A percentile compares a stretch with the other conserved stretches of the same genome.
Conservation (phyloP, 2,113 vertebrate genomes). For the Daubentonia madagascariensis region DNA sequence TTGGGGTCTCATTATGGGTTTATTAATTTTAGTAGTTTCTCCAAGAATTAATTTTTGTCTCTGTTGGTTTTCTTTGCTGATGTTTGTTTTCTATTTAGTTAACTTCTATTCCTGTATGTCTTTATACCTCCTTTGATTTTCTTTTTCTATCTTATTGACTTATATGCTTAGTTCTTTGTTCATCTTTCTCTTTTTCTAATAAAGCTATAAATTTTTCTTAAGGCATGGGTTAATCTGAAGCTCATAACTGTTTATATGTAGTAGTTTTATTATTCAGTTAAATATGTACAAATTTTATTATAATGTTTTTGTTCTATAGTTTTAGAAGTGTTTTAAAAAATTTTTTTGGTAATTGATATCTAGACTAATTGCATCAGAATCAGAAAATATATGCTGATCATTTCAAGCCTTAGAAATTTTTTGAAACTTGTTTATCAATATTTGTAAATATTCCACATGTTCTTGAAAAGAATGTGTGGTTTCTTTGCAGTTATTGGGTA, state of each 20-base stretch:
- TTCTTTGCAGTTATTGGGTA: not conserved
- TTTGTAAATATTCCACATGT: not conserved
- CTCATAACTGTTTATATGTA: not conserved
- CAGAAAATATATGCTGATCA: not conserved
- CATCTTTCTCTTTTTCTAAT: not conserved
- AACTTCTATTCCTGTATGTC: not conserved
- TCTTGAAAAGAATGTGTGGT: not conserved
- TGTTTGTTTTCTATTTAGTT: not conserved
- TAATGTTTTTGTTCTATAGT: not conserved
- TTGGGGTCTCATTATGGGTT: not conserved
- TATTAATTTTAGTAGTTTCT: not conserved
- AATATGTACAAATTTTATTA: not conserved
- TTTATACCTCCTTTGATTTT: not conserved
- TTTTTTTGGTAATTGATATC: not conserved
- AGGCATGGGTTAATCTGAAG: not conserved
- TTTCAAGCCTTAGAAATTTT: not conserved
- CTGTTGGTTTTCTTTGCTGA: slow-evolving; percentile 1
- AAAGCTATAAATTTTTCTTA: not conserved
- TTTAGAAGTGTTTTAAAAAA: not conserved
- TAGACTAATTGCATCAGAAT: not conserved
- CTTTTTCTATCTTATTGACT: not conserved
- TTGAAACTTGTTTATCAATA: not conserved
- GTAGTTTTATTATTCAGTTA: not conserved
- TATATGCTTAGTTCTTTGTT: not conserved
- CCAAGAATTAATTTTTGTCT: not conserved